Evolutionary conservation across 2,113 vertebrate genomes (phyloP).

Genomic region (Leptobrachium ailaonicum): DNA sequence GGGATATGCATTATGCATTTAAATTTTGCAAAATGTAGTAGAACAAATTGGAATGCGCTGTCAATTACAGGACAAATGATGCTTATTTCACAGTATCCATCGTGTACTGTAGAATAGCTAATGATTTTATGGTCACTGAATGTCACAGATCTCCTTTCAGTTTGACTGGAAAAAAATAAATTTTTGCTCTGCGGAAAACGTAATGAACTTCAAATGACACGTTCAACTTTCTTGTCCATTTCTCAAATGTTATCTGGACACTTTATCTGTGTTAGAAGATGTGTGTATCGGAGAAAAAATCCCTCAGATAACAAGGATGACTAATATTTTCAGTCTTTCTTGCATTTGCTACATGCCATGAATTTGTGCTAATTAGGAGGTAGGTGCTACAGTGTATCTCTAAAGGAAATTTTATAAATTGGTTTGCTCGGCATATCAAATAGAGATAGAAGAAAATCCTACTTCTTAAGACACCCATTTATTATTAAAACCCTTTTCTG

Average conservation of each 20-base stretch:
- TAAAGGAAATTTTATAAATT: conserved; percentile 40
- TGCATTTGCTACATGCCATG: background rate
- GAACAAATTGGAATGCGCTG: conserved; percentile 18
- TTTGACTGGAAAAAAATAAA: background rate
- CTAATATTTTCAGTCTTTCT: conserved; percentile 23
- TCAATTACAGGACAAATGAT: conserved; percentile 29
- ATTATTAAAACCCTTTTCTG: conserved; percentile 45
- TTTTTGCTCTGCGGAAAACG: conserved; percentile 5
- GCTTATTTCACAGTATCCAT: conserved; percentile 7
- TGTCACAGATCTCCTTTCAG: conserved; percentile 18
- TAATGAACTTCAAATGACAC: conserved; percentile 37
- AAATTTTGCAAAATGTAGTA: conserved; percentile 4
- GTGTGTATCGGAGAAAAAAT: conserved; percentile 9
- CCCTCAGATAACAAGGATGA: conserved; percentile 29
- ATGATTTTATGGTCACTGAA: conserved; percentile 40
- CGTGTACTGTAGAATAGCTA: conserved; percentile 15
- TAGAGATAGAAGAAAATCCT: conserved; percentile 11
- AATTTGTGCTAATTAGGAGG: conserved; percentile 37
- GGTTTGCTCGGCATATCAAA: conserved; percentile 46
- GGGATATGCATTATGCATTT: conserved; percentile 21
- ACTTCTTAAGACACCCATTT: conserved; percentile 29
- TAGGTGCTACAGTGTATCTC: conserved; percentile 9
- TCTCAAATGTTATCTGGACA: conserved; percentile 34
- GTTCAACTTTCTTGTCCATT: conserved; percentile 22
- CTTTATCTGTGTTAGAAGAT: conserved; percentile 24